Evolutionary conservation across 2,797 vertebrate genomes (phyloP), one percentile per base, ranked within the genome.

Genomic region (Caiman crocodilus): DNA sequence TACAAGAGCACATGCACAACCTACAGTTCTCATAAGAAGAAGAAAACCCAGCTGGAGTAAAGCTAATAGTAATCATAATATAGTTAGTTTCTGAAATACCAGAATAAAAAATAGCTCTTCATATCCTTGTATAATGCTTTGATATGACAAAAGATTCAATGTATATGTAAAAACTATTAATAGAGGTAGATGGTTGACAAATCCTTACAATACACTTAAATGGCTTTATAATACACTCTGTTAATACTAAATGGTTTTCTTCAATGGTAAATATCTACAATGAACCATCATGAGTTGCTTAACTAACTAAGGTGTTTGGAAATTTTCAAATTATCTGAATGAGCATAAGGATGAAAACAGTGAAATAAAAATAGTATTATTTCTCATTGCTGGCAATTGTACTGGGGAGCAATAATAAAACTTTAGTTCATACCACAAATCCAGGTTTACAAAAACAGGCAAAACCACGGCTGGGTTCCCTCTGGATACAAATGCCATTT

Each of bases 371-470:
- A 26, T 4, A 78, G 0, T n/a, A 61, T 84, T 84, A 32, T 71
- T 42, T 42, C 42, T 11, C 67, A 71, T 10, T 14, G 67, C 7
- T 14, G 23, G 20, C 23, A 71, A 20, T 42, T 21, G 35, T 25
- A 42, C 67, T 35, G 6, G 2, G 15, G 91, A 87, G 16, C 4
- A 80, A 21, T 79, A 87, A 90, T 65, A 69, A 3, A 61, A 83
- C 10, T 5, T 57, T 30, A 82, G 28, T 14, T 89, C 96, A 90
- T 97, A 99, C 98, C 98, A 98, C 98, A 98, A 98, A 99, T 98
- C 98, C 98, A 86, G 98, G 98, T 92, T 96, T 97, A 97, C 98
- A 99, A 97, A 98, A 98, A 97, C 98, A 99, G 95, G 98, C 97
- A 92, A 98, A 98, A 95, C 98, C 98, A 79, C 98, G 98, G 97